Base-by-base conservation (phyloP, 2,888 invertebrate genomes). In the Agapostemon virescens region DNA sequence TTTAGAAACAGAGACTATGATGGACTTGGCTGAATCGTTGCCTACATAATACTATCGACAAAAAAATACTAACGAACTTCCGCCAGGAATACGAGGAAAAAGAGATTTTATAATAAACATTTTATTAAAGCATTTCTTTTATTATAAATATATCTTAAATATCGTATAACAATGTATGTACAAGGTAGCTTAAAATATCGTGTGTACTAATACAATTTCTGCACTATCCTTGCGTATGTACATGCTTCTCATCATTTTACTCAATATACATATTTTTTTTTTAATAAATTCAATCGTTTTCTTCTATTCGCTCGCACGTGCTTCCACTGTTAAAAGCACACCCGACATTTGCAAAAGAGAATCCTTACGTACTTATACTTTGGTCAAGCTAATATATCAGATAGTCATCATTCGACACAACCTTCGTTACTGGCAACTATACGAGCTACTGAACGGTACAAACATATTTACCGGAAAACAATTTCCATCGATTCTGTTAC, bases 21-120 rank as follows among this genome's bases (percentile, higher is more conserved):
- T 92, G 81, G 94, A 94, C 77, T 88, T 95, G 64, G 93, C 92
- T 84, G 93, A 93, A 70, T 93, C 91, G 82, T 91, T 94, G 78
- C 94, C 94, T 15, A 69, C 87, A 36, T 89, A 89, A 78, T 66
- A n/a, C 17, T 61, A 23, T 36, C 9, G 0, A 23, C 42, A 30
- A 63, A 26, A n/a, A 36, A n/a, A 66, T 67, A 55, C 11, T 26
- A 15, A 0, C 2, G 13, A 36, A 11, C 2, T n/a, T 9, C 9
- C 20, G 45, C 3, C 0, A 49, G 49, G 49, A 49, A 42, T 69
- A 9, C 63, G 42, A 9, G 5, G 5, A 0, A 52, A 17, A 45
- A 1, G 15, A 9, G 11, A 67, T 73, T 49, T 71, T 38, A 42
- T 70, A 68, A 70, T 45, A 58, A 55, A 72, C 17, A 45, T 45